Evolutionary conservation across 23 tunicate species (phyloP).

Genomic region (Trididemnum nubilum): DNA sequence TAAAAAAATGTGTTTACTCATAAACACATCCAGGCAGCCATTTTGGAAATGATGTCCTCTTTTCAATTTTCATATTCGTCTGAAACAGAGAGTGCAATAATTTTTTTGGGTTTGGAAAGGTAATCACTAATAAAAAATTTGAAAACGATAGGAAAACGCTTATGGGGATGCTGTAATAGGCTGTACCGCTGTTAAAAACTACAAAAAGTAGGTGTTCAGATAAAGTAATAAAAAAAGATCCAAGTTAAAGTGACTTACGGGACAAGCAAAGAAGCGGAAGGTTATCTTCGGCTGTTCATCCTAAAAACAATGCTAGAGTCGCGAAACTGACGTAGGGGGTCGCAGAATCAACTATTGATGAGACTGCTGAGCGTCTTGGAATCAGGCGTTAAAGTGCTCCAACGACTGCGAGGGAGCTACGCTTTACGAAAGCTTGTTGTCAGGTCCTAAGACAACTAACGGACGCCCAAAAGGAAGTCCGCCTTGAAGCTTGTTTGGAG

Average conservation of each 20-base stretch:
- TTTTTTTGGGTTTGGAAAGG: background rate
- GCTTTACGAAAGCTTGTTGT: background rate
- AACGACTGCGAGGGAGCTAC: background rate
- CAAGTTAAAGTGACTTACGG: background rate
- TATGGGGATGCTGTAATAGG: conserved; percentile 1
- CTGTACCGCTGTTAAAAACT: background rate
- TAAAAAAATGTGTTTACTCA: background rate
- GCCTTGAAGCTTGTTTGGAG: background rate
- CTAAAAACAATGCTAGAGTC: background rate
- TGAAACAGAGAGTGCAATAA: background rate
- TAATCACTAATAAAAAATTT: background rate
- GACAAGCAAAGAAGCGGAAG: background rate
- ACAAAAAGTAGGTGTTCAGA: background rate
- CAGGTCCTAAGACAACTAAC: background rate
- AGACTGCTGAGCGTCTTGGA: background rate
- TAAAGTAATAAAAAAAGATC: background rate
- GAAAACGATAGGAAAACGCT: background rate
- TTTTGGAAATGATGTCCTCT: background rate
- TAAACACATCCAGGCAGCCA: too few relatives aligned
- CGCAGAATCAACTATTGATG: background rate
- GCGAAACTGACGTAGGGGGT: background rate
- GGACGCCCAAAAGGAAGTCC: background rate
- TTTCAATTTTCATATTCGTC: background rate
- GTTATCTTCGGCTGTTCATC: background rate
- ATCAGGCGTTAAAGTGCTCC: background rate